Evolutionary conservation across 1,140 invertebrate species (phyloP), one percentile per base, ranked within the genome.

Genomic region (Nixonia krombeini): DNA sequence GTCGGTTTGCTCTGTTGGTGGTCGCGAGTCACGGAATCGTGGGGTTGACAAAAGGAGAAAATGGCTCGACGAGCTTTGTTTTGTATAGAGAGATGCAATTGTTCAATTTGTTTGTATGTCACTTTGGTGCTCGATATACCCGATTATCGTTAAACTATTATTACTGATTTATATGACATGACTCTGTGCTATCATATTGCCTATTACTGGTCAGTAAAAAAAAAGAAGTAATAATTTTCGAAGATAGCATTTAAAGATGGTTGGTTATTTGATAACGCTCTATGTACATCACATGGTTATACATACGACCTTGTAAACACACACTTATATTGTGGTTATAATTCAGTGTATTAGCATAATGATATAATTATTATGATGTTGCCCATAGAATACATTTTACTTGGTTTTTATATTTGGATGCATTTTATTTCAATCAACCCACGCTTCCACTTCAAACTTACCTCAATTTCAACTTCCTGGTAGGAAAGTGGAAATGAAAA

Each of bases 331-430:
- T 81, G 72, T 82, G 78, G 79, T 83, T 83, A 84, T 85, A 81
- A 79, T 85, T 84, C 78, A 81, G 73, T 83, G 80, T 84, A 84
- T 80, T 79, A 81, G 80, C 76, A 82, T 84, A 83, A 83, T 79
- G 75, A 78, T 83, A 83, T 81, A 59, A 83, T 81, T 82, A 82
- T 75, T 80, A 81, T 76, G 78, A 83, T 85, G 81, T 85, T 84
- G 82, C 83, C 76, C 80, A 84, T 85, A 84, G 80, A 83, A 83
- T 83, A 85, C 79, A 85, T 83, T 84, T 83, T 84, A 85, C 80
- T 84, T 83, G 80, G 80, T 84, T 85, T 85, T 85, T 84, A 83
- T 77, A 82, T 81, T 78, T 75, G 31, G 69, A 41, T 72, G 69
- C 76, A 70, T 71, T 79, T 82, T 68, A 78, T 80, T 83, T 72